Evolutionary conservation across 2,797 vertebrate species (phyloP), one percentile per base, ranked within the genome.

Genomic region (Rhinoraja longicauda): DNA sequence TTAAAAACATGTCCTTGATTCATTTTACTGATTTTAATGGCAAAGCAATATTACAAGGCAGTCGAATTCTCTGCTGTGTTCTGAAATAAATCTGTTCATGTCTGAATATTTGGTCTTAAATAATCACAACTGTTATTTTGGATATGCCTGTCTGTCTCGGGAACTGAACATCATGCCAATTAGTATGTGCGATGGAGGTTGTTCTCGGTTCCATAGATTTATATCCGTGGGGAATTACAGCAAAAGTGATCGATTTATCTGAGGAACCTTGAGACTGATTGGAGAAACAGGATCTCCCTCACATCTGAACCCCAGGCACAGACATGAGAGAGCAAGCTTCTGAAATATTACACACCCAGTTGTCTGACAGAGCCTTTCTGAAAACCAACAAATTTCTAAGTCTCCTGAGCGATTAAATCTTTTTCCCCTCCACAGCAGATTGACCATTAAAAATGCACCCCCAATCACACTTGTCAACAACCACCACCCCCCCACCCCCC

Each of bases 181-280:
- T 73, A 92, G 90, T 19, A n/a, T 75, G 39, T 92, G 90, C 73
- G 70, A 92, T 91, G 67, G 39, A 73, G 70, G 73, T 53, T 73
- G 90, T 90, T 92, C 21, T 75, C n/a, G n/a, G 70, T 32, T 39
- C 45, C 90, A 72, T 92, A 53, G 90, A 92, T 73, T 91, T 29
- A 92, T 45, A 92, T 75, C 90, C 45, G 19, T 90, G 8, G 67
- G 67, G 90, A 92, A 45, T 92, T 92, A 26, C 24, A 53, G n/a
- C 75, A 39, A 92, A 92, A 92, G 29, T 92, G 90, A 92, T 75
- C 26, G 72, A 92, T 75, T n/a, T 70, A 75, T 73, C 67, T 12
- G 0, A 53, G 72, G 39, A 92, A 73, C 70, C 90, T 92, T 92
- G 19, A 92, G 21, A 75, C 24, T n/a, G 70, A 92, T 75, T 70